Conservation (phyloP, 2,113 vertebrate species). For the Turdus rufiventris region DNA sequence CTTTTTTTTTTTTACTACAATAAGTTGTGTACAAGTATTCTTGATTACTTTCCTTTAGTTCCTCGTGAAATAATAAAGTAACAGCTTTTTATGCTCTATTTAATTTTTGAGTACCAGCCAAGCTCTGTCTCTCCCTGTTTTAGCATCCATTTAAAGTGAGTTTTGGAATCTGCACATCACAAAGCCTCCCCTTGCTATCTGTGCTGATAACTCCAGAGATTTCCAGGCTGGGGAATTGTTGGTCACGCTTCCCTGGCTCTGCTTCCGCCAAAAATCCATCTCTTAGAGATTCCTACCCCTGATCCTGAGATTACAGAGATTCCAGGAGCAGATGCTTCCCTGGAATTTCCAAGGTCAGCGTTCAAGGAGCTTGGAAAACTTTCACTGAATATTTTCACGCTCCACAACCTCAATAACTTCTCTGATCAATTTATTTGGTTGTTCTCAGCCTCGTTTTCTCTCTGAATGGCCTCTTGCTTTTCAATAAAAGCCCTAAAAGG, state of each 20-base stretch:
- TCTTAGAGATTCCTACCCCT: constrained; percentile 19
- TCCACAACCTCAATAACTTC: not conserved
- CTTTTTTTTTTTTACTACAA: not conserved
- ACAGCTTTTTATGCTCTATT: constrained; percentile 62
- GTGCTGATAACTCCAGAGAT: constrained; percentile 49
- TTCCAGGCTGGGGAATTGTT: constrained; percentile 25
- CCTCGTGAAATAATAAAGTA: constrained; percentile 58
- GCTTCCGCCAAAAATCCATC: not conserved
- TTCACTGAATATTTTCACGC: not conserved
- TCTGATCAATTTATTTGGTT: not conserved
- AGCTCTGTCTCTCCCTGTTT: constrained; percentile 5
- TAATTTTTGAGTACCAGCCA: constrained; percentile 61
- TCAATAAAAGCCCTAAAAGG: not conserved
- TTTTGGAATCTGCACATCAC: constrained; percentile 4
- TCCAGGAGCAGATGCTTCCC: not conserved
- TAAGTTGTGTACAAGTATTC: constrained; percentile 50
- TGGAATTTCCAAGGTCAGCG: not conserved
- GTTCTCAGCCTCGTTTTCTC: not conserved
- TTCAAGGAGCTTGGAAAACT: constrained; percentile 25
- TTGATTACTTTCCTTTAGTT: constrained; percentile 61
- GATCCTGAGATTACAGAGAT: not conserved
- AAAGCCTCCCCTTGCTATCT: not conserved
- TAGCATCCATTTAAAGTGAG: constrained; percentile 17
- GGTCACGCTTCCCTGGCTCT: constrained; percentile 26
- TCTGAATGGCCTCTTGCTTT: not conserved